Conservation (phyloP, 2,888 invertebrate genomes). For the Temnothorax ravouxi region DNA sequence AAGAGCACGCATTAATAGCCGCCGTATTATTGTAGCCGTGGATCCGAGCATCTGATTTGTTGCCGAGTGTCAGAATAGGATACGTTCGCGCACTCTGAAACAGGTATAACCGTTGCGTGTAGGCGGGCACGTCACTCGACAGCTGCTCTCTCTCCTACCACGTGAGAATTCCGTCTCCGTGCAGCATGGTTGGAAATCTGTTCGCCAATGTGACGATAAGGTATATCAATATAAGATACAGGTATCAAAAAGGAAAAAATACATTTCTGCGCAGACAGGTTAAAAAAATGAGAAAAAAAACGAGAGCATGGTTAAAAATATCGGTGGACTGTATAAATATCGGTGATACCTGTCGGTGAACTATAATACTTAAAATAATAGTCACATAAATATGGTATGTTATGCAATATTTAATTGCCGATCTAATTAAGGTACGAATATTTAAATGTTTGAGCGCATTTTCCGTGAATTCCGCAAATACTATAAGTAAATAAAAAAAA, state of each 20-base stretch:
- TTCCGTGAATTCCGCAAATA: neutral
- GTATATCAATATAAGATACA: neutral
- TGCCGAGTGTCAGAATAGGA: constrained; percentile 67
- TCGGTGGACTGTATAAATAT: neutral
- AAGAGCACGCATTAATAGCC: constrained; percentile 66
- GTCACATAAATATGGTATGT: neutral
- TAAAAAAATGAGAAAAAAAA: neutral
- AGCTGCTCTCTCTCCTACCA: constrained; percentile 65
- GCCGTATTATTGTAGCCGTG: constrained; percentile 68
- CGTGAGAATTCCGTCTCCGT: constrained; percentile 73
- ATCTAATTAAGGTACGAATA: neutral
- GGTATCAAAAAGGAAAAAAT: constrained; percentile 63
- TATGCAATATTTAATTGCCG: neutral
- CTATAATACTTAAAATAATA: no score
- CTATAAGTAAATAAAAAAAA: neutral
- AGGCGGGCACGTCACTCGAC: constrained; percentile 72
- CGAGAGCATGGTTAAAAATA: neutral
- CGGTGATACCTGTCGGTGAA: neutral
- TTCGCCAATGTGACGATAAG: constrained; percentile 56
- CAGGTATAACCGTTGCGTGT: constrained; percentile 73
- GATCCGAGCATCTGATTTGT: constrained; percentile 72
- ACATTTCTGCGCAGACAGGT: neutral
- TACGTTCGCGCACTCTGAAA: constrained; percentile 61
- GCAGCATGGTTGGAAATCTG: constrained; percentile 62
- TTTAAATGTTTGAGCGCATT: neutral